These are phyloP conservation scores for Ditylenchus weischeri DNA, from an alignment of 2,888 invertebrate species.

Conservation along the genomic window DNA sequence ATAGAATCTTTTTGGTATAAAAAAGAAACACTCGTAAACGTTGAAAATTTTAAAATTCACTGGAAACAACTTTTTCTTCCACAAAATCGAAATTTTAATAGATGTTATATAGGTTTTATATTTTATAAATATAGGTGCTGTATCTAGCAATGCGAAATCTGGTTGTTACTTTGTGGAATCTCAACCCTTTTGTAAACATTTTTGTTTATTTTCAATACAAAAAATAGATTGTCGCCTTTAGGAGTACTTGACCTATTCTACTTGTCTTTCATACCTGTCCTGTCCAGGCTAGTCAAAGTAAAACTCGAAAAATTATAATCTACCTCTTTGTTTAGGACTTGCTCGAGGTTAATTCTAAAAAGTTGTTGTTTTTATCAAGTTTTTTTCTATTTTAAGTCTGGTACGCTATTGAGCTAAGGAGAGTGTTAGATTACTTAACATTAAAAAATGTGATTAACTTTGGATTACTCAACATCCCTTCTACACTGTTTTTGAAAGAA, in stretches of 20 bases:
- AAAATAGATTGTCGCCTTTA: conserved; percentile 13
- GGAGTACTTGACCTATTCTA: conserved; percentile 42
- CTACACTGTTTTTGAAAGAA: conserved; percentile 18
- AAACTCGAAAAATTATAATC: no score
- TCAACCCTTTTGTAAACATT: conserved; percentile 38
- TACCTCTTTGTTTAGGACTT: conserved; percentile 21
- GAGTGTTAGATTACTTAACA: conserved; percentile 40
- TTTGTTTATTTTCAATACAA: conserved; percentile 10
- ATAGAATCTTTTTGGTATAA: no score
- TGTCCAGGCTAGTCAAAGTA: conserved; percentile 34
- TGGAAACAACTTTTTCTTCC: no score
- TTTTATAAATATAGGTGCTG: conserved; percentile 16
- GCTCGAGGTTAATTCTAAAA: conserved; percentile 21
- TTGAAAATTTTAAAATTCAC: no score
- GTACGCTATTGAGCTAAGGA: conserved; percentile 35
- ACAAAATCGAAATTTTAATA: no score
- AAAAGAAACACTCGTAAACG: no score
- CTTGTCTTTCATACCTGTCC: conserved; percentile 34
- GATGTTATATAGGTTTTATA: no score
- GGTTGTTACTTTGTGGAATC: conserved; percentile 34
- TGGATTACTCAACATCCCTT: conserved; percentile 38
- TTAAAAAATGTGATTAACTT: conserved; percentile 45
- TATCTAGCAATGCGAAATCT: conserved; percentile 36
- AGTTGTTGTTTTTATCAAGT: background rate
- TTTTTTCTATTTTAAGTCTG: conserved; percentile 28